These are phyloP conservation scores for Metopolophium dirhodum DNA, from an alignment of 1,140 invertebrate genomes.

Conservation along the genomic window DNA sequence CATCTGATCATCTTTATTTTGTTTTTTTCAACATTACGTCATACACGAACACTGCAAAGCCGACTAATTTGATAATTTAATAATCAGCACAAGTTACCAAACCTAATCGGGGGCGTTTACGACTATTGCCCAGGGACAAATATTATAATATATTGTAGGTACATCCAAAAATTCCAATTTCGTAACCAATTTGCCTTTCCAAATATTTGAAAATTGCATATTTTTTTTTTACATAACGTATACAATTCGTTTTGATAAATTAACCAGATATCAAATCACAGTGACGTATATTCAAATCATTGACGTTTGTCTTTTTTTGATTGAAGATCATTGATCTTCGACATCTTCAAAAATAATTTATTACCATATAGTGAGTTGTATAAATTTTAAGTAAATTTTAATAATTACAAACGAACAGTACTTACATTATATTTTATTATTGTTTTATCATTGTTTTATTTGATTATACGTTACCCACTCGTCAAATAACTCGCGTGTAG, in stretches of 20 bases:
- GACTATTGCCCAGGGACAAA: slow-evolving; percentile 2
- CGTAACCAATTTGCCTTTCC: not conserved
- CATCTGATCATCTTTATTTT: not conserved
- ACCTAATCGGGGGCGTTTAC: not conserved
- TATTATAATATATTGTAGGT: not conserved
- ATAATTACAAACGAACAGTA: not conserved
- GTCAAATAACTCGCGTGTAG: not conserved
- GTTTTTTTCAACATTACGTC: not conserved
- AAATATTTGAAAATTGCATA: not conserved
- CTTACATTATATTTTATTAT: not conserved
- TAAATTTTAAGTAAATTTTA: not conserved
- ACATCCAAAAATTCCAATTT: not conserved
- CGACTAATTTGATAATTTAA: not conserved
- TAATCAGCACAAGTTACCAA: not conserved
- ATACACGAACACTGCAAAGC: not conserved
- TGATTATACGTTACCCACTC: not conserved
- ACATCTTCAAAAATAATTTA: not conserved
- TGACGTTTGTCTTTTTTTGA: not conserved
- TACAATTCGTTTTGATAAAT: not conserved
- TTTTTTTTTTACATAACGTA: not conserved
- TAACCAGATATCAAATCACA: not conserved
- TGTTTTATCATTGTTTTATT: not conserved
- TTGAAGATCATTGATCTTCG: no score
- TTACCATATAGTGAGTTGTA: not conserved
- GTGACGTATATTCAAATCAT: not conserved